Conservation (phyloP, 2,888 invertebrate species). For the Leptarthrus brevirostris region DNA sequence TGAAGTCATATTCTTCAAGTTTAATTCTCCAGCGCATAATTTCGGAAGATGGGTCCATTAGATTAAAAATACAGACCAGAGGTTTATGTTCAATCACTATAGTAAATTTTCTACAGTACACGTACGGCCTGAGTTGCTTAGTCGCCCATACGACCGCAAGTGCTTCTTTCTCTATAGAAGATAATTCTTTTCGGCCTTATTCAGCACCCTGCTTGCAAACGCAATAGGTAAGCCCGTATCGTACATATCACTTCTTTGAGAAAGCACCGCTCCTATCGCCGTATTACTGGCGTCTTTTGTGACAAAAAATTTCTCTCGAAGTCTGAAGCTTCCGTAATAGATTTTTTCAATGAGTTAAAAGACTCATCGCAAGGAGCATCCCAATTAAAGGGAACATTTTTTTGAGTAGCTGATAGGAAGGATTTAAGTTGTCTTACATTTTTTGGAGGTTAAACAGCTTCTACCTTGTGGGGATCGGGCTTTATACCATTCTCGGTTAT, state of each 20-base stretch:
- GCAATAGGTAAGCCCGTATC: conserved; percentile 50
- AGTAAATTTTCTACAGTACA: too few species aligned
- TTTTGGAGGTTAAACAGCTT: not conserved
- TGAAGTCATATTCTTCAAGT: conserved; percentile 12
- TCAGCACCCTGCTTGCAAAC: too few species aligned
- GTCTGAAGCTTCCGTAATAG: not conserved
- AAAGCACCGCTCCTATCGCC: too few species aligned
- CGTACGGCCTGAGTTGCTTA: too few species aligned
- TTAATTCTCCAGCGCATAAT: conserved; percentile 13
- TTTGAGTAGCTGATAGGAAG: not conserved
- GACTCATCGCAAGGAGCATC: conserved; percentile 2
- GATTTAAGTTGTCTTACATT: not conserved
- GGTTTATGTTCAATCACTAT: conserved; percentile 51
- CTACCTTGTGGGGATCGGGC: not conserved
- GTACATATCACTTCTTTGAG: conserved; percentile 5
- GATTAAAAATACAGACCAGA: conserved; percentile 53
- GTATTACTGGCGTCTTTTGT: too few species aligned
- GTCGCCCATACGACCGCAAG: too few species aligned
- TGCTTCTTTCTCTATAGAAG: too few species aligned
- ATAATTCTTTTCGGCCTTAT: too few species aligned
- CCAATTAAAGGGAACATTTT: too few species aligned
- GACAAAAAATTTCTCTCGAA: too few species aligned
- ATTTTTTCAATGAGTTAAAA: conserved; percentile 15
- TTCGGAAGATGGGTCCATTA: not conserved
- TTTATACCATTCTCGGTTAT: too few species aligned